phyloP scores from a whole-genome alignment of 2,797 vertebrate species.

The Lepilemur septentrionalis region DNA sequence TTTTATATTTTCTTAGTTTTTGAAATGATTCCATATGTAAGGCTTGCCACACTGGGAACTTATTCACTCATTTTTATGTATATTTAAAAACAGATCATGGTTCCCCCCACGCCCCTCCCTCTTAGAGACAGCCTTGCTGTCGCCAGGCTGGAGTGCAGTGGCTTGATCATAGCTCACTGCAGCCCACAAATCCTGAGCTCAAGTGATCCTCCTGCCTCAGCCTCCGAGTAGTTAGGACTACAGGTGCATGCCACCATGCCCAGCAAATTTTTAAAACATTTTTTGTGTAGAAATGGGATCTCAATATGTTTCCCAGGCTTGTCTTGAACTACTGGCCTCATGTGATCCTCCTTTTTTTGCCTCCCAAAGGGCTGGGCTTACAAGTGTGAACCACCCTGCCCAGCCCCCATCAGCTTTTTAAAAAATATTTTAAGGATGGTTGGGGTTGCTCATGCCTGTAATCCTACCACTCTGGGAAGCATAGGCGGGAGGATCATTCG shows the following conservation, averaged over 20 bases:
- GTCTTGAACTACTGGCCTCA: background rate
- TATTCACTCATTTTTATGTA: slow-evolving; percentile 62
- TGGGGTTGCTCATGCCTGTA: too few species aligned
- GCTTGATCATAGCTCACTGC: background rate
- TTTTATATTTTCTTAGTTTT: slow-evolving; percentile 65
- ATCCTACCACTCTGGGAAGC: too few species aligned
- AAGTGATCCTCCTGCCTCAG: background rate
- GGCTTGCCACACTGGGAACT: slow-evolving; percentile 57
- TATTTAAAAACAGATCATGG: slow-evolving; percentile 55
- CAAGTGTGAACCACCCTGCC: too few species aligned
- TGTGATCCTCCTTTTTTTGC: background rate
- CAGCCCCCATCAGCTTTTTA: background rate
- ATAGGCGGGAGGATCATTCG: too few species aligned
- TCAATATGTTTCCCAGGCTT: too few species aligned
- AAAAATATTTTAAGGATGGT: background rate
- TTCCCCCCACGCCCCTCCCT: background rate
- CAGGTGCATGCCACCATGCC: too few species aligned
- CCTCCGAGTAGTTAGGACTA: too few species aligned
- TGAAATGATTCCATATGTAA: slow-evolving; percentile 65
- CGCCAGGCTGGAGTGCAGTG: background rate
- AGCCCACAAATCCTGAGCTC: background rate
- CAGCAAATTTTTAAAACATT: too few species aligned
- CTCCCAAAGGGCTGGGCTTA: background rate
- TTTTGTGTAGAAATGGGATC: too few species aligned
- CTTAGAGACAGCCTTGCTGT: background rate